Conservation (phyloP, 2,113 vertebrate species). For the Mixornis gularis region DNA sequence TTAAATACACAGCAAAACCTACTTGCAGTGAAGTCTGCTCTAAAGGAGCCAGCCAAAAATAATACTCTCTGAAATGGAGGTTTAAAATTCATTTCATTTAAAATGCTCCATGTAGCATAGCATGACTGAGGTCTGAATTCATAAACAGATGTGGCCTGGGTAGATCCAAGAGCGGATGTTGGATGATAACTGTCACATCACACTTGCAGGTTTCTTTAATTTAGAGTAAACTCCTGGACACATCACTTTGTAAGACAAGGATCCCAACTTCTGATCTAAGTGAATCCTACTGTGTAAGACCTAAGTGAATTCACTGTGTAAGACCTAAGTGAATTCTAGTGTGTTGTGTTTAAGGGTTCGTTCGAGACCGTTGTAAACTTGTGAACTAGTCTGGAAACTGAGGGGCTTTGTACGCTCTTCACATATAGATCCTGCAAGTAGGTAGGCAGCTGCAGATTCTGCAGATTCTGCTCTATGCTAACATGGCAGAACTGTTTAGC, state of each 20-base stretch:
- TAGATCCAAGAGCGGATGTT: background rate
- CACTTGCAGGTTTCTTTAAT: background rate
- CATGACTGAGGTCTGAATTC: rapidly evolving
- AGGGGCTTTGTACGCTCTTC: background rate
- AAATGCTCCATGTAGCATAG: rapidly evolving
- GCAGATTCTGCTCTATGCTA: background rate
- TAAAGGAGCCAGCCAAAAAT: background rate
- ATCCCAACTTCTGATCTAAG: background rate
- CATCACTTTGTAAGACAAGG: background rate
- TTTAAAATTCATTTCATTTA: background rate
- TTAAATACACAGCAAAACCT: background rate
- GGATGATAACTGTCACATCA: background rate
- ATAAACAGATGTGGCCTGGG: background rate
- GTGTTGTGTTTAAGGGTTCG: background rate
- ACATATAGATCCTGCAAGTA: background rate
- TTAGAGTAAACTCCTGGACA: background rate
- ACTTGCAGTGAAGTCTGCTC: background rate
- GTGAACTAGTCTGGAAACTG: background rate
- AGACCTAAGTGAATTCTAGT: background rate
- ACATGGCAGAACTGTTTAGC: background rate
- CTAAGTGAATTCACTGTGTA: background rate
- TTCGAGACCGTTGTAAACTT: background rate
- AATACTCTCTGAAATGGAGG: background rate
- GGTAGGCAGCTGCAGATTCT: background rate
- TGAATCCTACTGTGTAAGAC: background rate